These are phyloP conservation scores for Sebastes kiyomatsui DNA, from an alignment of 2,797 vertebrate species.

Conservation along the genomic window DNA sequence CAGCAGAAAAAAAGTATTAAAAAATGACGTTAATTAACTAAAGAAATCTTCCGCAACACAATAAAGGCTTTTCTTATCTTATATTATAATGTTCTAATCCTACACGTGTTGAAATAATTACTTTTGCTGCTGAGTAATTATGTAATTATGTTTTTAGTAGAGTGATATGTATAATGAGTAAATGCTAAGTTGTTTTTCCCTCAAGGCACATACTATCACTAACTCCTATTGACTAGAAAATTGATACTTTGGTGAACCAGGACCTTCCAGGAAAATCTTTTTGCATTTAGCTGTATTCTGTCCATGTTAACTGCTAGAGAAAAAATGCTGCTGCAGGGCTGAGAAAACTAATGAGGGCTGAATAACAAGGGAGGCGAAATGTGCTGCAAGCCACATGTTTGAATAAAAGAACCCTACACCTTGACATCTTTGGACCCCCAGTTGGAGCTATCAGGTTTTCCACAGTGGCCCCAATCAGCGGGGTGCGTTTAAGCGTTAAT, in stretches of 20 bases:
- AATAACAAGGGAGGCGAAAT: constrained; percentile 14
- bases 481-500: constrained; percentile 66
- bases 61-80: not conserved
- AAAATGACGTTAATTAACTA: too few species aligned
- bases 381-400: not conserved
- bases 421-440: constrained; percentile 33
- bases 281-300: constrained; percentile 8
- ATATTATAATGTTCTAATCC: not conserved
- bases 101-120: not conserved
- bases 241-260: not conserved
- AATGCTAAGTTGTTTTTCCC: not conserved
- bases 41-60: not conserved
- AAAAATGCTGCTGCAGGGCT: constrained; percentile 11
- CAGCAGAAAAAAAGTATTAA: too few species aligned
- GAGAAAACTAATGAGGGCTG: constrained; percentile 20
- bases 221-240: not conserved
- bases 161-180: not conserved
- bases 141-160: not conserved
- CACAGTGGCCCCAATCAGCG: constrained; percentile 53
- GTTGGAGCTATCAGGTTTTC: constrained; percentile 38
- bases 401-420: constrained; percentile 16
- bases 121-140: not conserved
- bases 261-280: not conserved
- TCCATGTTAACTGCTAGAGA: constrained; percentile 8
- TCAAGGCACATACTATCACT: not conserved